phyloP scores from a whole-genome alignment of 2,113 vertebrate species.

The Petaurus breviceps region DNA sequence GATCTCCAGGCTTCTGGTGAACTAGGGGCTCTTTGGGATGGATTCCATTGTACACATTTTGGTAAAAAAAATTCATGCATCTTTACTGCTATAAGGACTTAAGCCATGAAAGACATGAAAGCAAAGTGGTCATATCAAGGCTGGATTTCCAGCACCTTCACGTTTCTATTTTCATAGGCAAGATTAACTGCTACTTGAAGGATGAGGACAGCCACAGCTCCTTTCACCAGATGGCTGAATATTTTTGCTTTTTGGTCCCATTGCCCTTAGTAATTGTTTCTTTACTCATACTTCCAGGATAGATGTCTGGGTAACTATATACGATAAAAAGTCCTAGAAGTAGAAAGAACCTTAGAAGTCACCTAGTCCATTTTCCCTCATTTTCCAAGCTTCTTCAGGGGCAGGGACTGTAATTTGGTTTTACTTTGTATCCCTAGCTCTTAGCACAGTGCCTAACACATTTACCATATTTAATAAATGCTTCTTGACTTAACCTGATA shows the following conservation, averaged over 20 bases:
- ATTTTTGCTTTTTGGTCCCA: not conserved
- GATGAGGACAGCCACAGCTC: too few species aligned
- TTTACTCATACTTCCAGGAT: not conserved
- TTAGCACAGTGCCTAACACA: not conserved
- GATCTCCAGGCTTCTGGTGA: not conserved
- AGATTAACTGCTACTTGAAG: not conserved
- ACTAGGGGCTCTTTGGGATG: not conserved
- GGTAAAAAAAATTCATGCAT: not conserved
- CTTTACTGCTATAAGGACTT: not conserved
- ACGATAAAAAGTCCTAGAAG: not conserved
- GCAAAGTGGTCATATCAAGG: not conserved
- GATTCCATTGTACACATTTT: not conserved
- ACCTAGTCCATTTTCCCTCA: not conserved
- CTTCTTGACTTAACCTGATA: not conserved
- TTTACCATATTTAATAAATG: not conserved
- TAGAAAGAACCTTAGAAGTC: not conserved
- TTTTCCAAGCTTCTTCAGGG: not conserved
- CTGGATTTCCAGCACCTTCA: not conserved
- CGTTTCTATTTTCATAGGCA: not conserved
- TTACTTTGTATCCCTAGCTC: not conserved
- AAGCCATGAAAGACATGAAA: not conserved
- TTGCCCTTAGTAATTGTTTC: not conserved
- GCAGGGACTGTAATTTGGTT: not conserved
- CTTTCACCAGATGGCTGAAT: not conserved
- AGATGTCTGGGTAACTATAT: not conserved